These are phyloP conservation scores for Agrotis segetum DNA, from an alignment of 2,888 invertebrate genomes.

Conservation along the genomic window DNA sequence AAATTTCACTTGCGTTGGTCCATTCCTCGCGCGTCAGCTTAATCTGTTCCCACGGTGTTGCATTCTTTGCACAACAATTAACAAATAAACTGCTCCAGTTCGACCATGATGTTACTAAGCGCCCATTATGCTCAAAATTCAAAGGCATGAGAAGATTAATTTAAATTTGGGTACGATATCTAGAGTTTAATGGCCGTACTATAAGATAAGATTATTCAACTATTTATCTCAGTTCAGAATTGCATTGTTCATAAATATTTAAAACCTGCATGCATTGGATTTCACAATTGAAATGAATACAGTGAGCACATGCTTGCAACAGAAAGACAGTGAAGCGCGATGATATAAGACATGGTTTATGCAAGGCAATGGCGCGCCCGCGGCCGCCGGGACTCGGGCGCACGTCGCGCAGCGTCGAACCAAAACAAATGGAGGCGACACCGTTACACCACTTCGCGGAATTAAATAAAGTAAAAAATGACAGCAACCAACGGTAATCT, in stretches of 20 bases:
- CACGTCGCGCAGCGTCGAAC: slow-evolving; percentile 75
- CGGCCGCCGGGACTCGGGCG: slow-evolving; percentile 60
- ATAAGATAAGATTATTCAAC: neutral
- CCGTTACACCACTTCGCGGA: slow-evolving; percentile 89
- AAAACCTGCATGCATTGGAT: neutral
- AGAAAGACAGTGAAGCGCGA: slow-evolving; percentile 58
- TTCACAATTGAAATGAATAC: slow-evolving; percentile 10
- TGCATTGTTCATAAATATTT: neutral
- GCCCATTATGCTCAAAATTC: slow-evolving; percentile 37
- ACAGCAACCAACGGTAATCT: slow-evolving; percentile 87
- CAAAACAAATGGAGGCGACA: slow-evolving; percentile 88
- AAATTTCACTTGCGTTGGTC: slow-evolving; percentile 67
- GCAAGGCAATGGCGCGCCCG: slow-evolving; percentile 55
- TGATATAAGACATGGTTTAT: slow-evolving; percentile 70
- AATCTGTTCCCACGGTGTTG: slow-evolving; percentile 73
- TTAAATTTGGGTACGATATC: slow-evolving; percentile 33
- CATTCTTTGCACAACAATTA: slow-evolving; percentile 67
- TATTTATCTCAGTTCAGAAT: neutral
- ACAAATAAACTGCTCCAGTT: slow-evolving; percentile 59
- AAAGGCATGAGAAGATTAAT: slow-evolving; percentile 24
- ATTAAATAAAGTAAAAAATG: slow-evolving; percentile 85
- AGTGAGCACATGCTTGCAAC: slow-evolving; percentile 51
- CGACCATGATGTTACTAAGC: slow-evolving; percentile 38
- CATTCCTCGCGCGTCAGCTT: slow-evolving; percentile 68
- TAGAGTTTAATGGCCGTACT: slow-evolving; percentile 24